Evolutionary conservation across 37 sponge, comb jelly and placozoan species (phyloP).

Genomic region (Trichoplax adhaerens): DNA sequence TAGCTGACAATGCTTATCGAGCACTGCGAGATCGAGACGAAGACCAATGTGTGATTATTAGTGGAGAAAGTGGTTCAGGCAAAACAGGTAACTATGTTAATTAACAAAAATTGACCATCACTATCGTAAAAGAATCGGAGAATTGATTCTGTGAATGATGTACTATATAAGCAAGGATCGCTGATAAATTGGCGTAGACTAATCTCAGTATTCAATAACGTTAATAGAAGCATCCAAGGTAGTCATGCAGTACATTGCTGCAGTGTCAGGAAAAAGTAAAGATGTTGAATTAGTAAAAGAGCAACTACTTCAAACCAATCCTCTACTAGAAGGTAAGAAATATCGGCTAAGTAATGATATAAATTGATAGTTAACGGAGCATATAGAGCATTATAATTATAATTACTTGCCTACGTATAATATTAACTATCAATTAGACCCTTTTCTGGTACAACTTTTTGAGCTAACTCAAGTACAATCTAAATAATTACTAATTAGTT

Average conservation of each 20-base stretch:
- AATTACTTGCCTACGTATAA: too few relatives aligned
- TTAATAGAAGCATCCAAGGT: conserved; percentile 63
- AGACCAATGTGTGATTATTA: conserved; percentile 78
- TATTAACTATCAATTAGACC: too few relatives aligned
- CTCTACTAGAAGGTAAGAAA: conserved; percentile 61
- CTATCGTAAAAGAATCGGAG: too few relatives aligned
- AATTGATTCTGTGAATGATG: too few relatives aligned
- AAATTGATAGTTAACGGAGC: not conserved
- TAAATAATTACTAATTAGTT: too few relatives aligned
- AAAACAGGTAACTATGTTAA: conserved; percentile 39
- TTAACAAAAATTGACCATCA: too few relatives aligned
- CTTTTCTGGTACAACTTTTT: too few relatives aligned
- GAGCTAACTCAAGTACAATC: too few relatives aligned
- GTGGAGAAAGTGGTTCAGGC: conserved; percentile 79
- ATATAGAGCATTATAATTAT: too few relatives aligned
- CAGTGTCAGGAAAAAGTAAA: conserved; percentile 48
- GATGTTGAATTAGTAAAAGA: conserved; percentile 66
- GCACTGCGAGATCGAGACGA: conserved; percentile 45
- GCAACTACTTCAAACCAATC: conserved; percentile 69
- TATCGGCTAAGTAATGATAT: not conserved
- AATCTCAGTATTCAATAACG: not conserved
- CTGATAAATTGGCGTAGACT: not conserved
- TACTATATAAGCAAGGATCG: not conserved
- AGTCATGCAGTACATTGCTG: conserved; percentile 73
- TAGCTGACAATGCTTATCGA: conserved; percentile 56